Conservation (phyloP, 2,113 vertebrate genomes). For the Neolamprologus cancellatus region DNA sequence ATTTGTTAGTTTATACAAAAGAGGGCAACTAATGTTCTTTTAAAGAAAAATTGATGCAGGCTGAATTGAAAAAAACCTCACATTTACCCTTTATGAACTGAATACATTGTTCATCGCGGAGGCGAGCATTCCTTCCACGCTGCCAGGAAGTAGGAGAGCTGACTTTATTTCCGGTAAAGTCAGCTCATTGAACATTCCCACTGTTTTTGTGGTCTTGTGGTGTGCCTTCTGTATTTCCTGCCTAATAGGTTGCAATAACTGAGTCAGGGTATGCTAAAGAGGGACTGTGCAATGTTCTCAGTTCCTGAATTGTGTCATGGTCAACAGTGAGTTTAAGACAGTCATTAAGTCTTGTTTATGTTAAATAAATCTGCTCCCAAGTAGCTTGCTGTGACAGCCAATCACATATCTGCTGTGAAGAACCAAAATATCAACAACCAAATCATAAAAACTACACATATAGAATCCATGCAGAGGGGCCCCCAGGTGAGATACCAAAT, state of each 20-base stretch:
- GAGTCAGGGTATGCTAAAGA: not conserved
- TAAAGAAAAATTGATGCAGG: not conserved
- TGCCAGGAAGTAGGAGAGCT: not conserved
- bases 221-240: not conserved
- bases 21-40: not conserved
- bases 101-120: not conserved
- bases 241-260: not conserved
- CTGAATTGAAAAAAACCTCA: not conserved
- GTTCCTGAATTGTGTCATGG: not conserved
- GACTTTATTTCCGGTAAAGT: not conserved
- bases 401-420: not conserved
- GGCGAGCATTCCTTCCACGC: not conserved
- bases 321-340: not conserved
- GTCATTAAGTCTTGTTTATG: not conserved
- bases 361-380: not conserved
- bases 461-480: not conserved
- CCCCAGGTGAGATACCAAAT: not conserved
- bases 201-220: not conserved
- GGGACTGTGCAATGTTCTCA: not conserved
- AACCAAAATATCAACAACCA: not conserved
- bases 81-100: not conserved
- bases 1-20: not conserved
- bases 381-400: not conserved
- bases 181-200: not conserved
- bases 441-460: not conserved